Base-by-base conservation (phyloP, 2,113 vertebrate genomes). In the Eurypyga helias region DNA sequence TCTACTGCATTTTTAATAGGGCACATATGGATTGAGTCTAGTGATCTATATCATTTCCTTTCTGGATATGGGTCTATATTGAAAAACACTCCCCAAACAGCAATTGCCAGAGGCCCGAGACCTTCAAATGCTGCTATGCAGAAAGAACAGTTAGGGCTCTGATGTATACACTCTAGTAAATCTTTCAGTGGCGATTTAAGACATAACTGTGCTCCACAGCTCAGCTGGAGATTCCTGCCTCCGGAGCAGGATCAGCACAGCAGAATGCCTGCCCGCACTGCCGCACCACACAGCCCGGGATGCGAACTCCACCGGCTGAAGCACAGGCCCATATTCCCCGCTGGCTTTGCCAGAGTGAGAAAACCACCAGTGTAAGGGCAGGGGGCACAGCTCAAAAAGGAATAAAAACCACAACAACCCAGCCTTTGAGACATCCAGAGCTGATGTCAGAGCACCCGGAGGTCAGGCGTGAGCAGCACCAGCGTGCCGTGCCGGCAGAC, bases 1-100 rank as follows among this genome's bases (percentile, higher is more conserved):
- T 75, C 80, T 57, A 60, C 20, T 84, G 55, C 52, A 28, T 79
- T 96, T 93, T 89, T 87, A 93, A 65, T 83, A 85, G 65, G 57
- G 57, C 41, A 76, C 64, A 91, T 71, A 91, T 17, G 33, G 83
- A 95, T 64, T 46, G 33, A 89, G 26, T 65, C 80, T 31, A 64
- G 65, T 23, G 41, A 92, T 69, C 80, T 76, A 17, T 31, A 76
- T 41, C 4, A 79, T 23, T 65, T 84, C 52, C 65, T 76, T 89
- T 83, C 72, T 91, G 61, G 61, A 67, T 91, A 91, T 8, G 26
- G 45, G 48, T 87, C 65, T 82, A 33, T 23, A 89, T 14, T 8
- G 10, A 87, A 95, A 87, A 89, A 65, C 80, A 69, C 54, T 77
- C 55, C 78, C 66, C 45, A 73, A 65, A 80, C 71, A 88, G 71